A percentile compares a stretch with the other conserved stretches of the same genome.
phyloP scores from a whole-genome alignment of 2,888 invertebrate genomes.

The Dichetophora obliterata region DNA sequence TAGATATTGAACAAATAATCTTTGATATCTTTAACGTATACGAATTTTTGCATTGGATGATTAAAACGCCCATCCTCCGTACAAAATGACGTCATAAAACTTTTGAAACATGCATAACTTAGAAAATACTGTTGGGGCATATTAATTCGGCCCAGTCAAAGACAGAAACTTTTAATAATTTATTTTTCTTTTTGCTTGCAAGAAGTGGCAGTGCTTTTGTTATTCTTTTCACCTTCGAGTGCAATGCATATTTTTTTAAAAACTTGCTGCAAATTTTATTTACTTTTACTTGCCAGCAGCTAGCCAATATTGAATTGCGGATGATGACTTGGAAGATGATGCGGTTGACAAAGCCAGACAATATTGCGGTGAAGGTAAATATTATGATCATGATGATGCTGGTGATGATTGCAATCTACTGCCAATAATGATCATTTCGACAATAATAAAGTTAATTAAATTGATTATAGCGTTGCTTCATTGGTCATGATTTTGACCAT shows the following conservation, averaged over 20 bases:
- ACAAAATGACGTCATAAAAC: no score
- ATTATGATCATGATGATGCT: neutral
- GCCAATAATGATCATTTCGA: neutral
- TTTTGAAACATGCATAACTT: no score
- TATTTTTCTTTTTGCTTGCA: no score
- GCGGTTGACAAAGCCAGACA: neutral
- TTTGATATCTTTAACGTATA: no score
- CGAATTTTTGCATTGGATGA: no score
- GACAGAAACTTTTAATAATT: no score
- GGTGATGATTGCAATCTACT: neutral
- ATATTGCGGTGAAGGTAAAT: neutral
- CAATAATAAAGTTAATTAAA: neutral
- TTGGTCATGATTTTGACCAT: neutral
- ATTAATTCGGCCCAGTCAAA: no score
- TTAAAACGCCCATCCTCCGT: no score
- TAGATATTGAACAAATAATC: no score
- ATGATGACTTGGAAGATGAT: constrained; percentile 4
- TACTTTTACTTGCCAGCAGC: neutral
- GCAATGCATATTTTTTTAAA: neutral
- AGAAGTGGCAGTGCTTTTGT: no score
- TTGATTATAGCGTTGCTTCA: neutral
- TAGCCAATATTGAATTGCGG: neutral
- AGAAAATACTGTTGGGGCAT: no score
- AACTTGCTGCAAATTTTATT: neutral
- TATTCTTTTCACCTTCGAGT: neutral